Conservation (phyloP, 1,140 invertebrate genomes). For the Zaprionus taronus region DNA sequence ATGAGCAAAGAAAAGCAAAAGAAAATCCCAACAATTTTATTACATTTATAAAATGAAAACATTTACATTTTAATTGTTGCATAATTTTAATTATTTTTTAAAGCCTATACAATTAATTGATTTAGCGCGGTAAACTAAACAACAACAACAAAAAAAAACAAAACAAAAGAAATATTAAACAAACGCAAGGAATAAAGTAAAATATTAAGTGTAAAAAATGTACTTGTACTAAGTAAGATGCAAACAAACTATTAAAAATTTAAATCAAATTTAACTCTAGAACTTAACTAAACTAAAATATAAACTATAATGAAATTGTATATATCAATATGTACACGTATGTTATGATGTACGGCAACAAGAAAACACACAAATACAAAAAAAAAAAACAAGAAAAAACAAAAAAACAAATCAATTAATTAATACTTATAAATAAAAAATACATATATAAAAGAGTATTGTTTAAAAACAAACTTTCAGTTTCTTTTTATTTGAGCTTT, state of each 20-base stretch:
- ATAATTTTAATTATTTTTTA: conserved; percentile 83
- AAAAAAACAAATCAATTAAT: conserved; percentile 62
- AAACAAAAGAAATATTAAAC: conserved; percentile 39
- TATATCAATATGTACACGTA: conserved; percentile 69
- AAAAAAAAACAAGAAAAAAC: conserved; percentile 35
- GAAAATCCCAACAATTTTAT: conserved; percentile 81
- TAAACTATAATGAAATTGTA: conserved; percentile 53
- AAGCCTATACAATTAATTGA: conserved; percentile 67
- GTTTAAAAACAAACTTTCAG: conserved; percentile 59
- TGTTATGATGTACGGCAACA: conserved; percentile 72
- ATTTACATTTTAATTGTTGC: conserved; percentile 83
- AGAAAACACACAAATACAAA: conserved; percentile 49
- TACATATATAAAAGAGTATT: conserved; percentile 68
- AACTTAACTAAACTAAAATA: conserved; percentile 59
- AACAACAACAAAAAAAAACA: conserved; percentile 42
- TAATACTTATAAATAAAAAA: conserved; percentile 76
- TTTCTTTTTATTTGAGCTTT: conserved; percentile 28
- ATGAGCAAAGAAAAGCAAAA: conserved; percentile 62
- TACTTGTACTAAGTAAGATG: conserved; percentile 46
- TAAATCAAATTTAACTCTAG: conserved; percentile 81
- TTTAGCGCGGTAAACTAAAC: conserved; percentile 60
- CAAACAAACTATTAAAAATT: conserved; percentile 80
- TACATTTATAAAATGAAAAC: conserved; percentile 83
- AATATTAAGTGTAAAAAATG: conserved; percentile 56
- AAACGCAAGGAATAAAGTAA: conserved; percentile 32